A percentile compares a stretch with the other conserved stretches of the same genome.
These are phyloP conservation scores for Limenitis camilla DNA, from an alignment of 2,888 invertebrate species.

Conservation along the genomic window DNA sequence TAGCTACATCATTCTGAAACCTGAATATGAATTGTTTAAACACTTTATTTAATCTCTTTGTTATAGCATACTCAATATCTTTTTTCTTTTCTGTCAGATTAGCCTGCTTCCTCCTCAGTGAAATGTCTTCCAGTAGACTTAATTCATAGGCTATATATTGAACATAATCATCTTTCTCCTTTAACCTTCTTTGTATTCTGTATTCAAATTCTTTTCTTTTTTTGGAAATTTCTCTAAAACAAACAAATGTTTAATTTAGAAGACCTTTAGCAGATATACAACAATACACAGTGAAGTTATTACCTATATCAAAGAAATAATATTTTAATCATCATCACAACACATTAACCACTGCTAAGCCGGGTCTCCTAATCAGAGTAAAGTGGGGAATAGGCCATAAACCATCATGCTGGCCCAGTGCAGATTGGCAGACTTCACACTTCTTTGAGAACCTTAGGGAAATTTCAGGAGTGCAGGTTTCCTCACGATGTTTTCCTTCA, in stretches of 20 bases:
- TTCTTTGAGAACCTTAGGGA: too few species aligned
- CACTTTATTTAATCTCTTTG: conserved; percentile 81
- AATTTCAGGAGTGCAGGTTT: too few species aligned
- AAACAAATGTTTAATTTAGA: not conserved
- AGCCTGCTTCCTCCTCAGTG: conserved; percentile 73
- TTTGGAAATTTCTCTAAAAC: conserved; percentile 77
- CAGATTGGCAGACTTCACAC: too few species aligned
- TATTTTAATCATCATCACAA: too few species aligned
- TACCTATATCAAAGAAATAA: too few species aligned
- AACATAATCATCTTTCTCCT: conserved; percentile 80
- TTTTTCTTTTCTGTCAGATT: conserved; percentile 76
- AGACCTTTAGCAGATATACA: too few species aligned
- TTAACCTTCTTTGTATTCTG: conserved; percentile 79
- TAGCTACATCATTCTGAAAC: conserved; percentile 81
- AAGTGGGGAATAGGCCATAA: too few species aligned
- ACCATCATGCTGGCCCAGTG: too few species aligned
- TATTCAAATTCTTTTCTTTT: conserved; percentile 83
- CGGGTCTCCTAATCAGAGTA: too few species aligned
- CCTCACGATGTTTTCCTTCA: too few species aligned
- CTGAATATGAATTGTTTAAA: conserved; percentile 81
- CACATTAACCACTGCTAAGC: too few species aligned
- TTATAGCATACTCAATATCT: conserved; percentile 80
- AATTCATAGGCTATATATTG: conserved; percentile 82
- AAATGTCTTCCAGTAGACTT: conserved; percentile 78
- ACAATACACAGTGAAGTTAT: too few species aligned